Evolutionary conservation across 92 coral and sea anemone genomes (phyloP).

Genomic region (Montipora capitata): DNA sequence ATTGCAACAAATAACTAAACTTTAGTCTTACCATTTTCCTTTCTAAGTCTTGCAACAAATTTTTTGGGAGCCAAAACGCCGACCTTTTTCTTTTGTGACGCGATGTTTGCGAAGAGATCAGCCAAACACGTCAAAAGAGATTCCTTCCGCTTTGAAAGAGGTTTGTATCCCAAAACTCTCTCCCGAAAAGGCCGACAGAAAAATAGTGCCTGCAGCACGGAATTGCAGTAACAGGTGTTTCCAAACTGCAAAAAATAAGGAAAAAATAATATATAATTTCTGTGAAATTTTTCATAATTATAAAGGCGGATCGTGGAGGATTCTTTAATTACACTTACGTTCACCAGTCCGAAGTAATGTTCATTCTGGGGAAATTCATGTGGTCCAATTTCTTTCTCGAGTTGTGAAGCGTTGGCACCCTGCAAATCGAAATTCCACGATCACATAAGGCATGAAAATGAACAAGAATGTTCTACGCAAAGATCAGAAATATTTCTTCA

Average conservation of each 20-base stretch:
- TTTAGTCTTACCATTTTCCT: slow-evolving; percentile 90
- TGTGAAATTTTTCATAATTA: background rate
- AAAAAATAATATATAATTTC: background rate
- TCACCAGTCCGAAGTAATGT: slow-evolving; percentile 98
- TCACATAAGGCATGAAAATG: background rate
- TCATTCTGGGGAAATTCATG: slow-evolving; percentile 99
- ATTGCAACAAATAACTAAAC: background rate
- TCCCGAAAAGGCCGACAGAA: slow-evolving; percentile 99
- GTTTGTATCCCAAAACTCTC: slow-evolving; percentile 93
- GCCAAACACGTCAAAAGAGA: slow-evolving; percentile 94
- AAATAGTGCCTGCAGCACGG: slow-evolving; percentile 97
- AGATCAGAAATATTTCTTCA: background rate
- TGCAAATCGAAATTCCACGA: slow-evolving; percentile 1
- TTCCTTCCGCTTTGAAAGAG: slow-evolving; percentile 95
- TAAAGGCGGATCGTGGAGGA: background rate
- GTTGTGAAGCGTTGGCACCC: slow-evolving; percentile 99
- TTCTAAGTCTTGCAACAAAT: slow-evolving; percentile 96
- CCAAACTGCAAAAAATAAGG: slow-evolving; percentile 85
- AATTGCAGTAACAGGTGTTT: slow-evolving; percentile 97
- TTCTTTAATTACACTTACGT: slow-evolving; percentile 74
- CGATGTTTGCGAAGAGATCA: slow-evolving; percentile 94
- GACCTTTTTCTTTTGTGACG: slow-evolving; percentile 98
- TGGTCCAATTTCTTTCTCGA: slow-evolving; percentile 96
- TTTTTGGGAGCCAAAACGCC: slow-evolving; percentile 99
- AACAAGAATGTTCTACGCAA: background rate